A percentile compares a stretch with the other conserved stretches of the same genome.
Conservation (phyloP, 1,140 invertebrate species). For the Sminthurides bifidus region DNA sequence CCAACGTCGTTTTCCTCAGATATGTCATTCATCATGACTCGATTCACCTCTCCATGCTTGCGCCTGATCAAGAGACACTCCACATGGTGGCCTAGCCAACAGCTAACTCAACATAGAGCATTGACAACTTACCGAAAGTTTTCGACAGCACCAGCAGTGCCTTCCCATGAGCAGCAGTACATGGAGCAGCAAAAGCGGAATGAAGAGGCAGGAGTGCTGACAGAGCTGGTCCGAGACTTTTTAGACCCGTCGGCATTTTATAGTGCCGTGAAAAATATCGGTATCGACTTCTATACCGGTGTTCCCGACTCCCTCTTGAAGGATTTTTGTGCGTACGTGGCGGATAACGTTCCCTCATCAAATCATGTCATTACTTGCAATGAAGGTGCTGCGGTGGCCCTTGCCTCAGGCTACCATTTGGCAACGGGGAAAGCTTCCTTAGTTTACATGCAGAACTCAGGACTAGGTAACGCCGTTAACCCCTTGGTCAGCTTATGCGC, state of each 20-base stretch:
- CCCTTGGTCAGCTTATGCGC: conserved; percentile 39
- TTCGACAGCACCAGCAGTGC: too few relatives aligned
- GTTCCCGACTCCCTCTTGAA: conserved; percentile 42
- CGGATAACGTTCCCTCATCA: conserved; percentile 34
- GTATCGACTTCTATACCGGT: conserved; percentile 40
- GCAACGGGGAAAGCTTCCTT: conserved; percentile 38
- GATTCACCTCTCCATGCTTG: too few relatives aligned
- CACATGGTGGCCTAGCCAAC: too few relatives aligned
- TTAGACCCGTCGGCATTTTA: conserved; percentile 39
- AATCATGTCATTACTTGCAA: conserved; percentile 38
- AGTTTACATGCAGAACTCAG: conserved; percentile 43
- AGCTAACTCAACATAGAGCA: too few relatives aligned
- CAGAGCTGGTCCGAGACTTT: conserved; percentile 36
- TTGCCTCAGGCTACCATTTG: conserved; percentile 41
- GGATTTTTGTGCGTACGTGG: conserved; percentile 43
- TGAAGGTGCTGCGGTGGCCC: conserved; percentile 37
- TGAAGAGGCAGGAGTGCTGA: conserved; percentile 33
- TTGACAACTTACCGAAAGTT: too few relatives aligned
- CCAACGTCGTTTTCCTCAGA: too few relatives aligned
- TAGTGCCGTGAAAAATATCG: conserved; percentile 35
- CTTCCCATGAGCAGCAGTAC: conserved; percentile 35
- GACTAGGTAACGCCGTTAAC: conserved; percentile 41
- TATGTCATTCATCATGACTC: too few relatives aligned
- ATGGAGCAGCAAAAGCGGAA: conserved; percentile 33
- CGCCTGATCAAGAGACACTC: too few relatives aligned